A percentile compares a stretch with the other conserved stretches of the same genome.
These are phyloP conservation scores for Icerya purchasi DNA, from an alignment of 2,888 invertebrate species.

Conservation along the genomic window DNA sequence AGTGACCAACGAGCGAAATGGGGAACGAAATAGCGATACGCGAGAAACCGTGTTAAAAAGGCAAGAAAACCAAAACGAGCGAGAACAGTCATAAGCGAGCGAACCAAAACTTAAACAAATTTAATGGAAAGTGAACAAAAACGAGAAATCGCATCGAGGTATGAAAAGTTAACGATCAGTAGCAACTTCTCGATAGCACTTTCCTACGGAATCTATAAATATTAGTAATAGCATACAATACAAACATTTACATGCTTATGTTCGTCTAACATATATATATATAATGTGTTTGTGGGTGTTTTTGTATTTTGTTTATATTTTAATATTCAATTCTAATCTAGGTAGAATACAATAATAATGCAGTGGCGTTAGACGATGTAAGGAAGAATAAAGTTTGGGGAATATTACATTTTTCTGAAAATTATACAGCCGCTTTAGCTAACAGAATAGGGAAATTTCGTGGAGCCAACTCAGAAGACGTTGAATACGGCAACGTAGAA, in stretches of 20 bases:
- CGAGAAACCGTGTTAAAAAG: no score
- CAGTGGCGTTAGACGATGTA: constrained; percentile 17
- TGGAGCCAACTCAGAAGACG: constrained; percentile 8
- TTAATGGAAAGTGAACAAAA: no score
- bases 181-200: no score
- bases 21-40: no score
- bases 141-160: no score
- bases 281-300: neutral
- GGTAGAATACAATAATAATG: constrained; percentile 17
- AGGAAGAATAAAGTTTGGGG: constrained; percentile 18
- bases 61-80: no score
- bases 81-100: no score
- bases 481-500: constrained; percentile 16
- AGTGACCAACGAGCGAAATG: no score
- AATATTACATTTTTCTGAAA: constrained; percentile 16
- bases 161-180: no score
- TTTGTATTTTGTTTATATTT: neutral
- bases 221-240: neutral
- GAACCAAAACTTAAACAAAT: no score
- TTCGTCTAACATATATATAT: neutral
- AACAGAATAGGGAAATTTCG: constrained; percentile 14
- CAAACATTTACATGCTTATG: constrained; percentile 1
- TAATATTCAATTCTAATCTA: constrained; percentile 12
- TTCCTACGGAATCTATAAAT: no score
- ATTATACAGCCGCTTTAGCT: constrained; percentile 16